phyloP scores from a whole-genome alignment of 2,113 vertebrate species.

The Natator depressus region DNA sequence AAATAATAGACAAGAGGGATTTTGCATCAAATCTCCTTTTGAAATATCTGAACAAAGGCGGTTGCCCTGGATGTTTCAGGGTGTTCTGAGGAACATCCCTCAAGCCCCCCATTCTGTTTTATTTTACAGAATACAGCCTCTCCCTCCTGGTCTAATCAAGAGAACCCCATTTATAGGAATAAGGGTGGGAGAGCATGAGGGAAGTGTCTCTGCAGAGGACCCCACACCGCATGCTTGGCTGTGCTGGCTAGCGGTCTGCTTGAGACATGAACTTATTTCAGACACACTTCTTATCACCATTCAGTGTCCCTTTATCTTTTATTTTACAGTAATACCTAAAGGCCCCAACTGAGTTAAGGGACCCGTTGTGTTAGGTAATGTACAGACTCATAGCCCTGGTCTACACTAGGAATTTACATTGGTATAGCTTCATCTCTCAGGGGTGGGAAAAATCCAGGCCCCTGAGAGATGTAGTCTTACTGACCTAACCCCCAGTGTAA shows the following conservation, averaged over 20 bases:
- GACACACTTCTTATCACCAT: not conserved
- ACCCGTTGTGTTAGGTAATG: not conserved
- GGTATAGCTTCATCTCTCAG: not conserved
- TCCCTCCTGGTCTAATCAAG: not conserved
- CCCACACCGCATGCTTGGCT: not conserved
- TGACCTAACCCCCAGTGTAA: not conserved
- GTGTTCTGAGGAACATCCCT: not conserved
- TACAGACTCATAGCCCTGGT: not conserved
- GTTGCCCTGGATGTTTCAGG: not conserved
- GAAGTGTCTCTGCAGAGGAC: not conserved
- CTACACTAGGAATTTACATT: not conserved
- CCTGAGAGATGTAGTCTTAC: no score
- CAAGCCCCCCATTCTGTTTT: rapidly evolving
- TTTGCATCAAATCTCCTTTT: slow-evolving; percentile 10
- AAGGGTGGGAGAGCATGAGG: not conserved
- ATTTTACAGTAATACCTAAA: rapidly evolving
- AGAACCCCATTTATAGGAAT: not conserved
- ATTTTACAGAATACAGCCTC: not conserved
- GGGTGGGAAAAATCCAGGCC: not conserved
- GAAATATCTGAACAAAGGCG: not conserved
- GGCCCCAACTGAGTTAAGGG: not conserved
- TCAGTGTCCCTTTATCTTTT: not conserved
- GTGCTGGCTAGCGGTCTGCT: not conserved
- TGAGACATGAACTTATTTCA: not conserved
- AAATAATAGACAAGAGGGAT: not conserved